Evolutionary conservation across 2,113 vertebrate species (phyloP).

Genomic region (Neogobius melanostomus): DNA sequence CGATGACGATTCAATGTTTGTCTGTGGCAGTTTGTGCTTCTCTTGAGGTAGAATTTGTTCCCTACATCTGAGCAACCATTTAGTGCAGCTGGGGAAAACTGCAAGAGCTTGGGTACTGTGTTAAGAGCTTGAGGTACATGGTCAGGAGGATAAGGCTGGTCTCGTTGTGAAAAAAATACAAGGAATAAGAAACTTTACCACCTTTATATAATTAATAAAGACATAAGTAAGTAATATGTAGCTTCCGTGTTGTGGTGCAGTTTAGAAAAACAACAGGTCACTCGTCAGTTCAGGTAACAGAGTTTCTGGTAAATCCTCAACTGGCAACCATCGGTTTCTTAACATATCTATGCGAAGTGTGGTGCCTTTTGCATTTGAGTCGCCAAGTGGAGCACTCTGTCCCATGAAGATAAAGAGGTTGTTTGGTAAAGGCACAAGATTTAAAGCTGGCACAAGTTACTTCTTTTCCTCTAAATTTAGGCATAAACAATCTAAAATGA

Average conservation of each 20-base stretch:
- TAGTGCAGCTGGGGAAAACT: too few species aligned
- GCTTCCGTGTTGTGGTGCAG: neutral
- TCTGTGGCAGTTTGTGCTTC: too few species aligned
- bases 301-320: neutral
- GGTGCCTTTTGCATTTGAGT: neutral
- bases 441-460: neutral
- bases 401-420: neutral
- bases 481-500: neutral
- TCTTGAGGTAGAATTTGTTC: too few species aligned
- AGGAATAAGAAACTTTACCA: too few species aligned
- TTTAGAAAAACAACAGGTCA: neutral
- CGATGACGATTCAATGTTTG: too few species aligned
- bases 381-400: neutral
- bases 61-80: too few species aligned
- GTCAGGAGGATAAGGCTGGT: too few species aligned
- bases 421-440: neutral
- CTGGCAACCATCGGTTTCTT: neutral
- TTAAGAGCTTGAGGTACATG: too few species aligned
- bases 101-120: too few species aligned
- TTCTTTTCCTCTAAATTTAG: neutral
- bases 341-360: neutral
- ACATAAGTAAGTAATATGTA: too few species aligned
- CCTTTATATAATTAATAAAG: too few species aligned
- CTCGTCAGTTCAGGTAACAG: neutral
- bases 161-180: too few species aligned